Evolutionary conservation across 1,140 invertebrate genomes (phyloP).

Genomic region (Drosophila pectinifera): DNA sequence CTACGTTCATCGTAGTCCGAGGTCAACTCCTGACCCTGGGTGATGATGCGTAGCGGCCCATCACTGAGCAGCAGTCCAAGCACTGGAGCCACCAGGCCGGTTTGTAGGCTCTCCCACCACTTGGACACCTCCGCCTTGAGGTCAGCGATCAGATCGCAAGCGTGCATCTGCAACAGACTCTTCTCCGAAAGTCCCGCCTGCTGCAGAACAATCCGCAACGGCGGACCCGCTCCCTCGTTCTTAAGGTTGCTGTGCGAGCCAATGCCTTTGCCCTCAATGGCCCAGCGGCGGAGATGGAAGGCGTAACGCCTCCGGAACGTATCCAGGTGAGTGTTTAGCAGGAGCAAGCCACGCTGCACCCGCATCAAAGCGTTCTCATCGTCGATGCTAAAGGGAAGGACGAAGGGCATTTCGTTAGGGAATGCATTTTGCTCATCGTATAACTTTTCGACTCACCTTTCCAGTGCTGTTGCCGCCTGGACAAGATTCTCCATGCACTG

Average conservation of each 20-base stretch:
- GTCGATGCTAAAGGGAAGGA: conserved; percentile 57
- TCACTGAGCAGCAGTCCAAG: conserved; percentile 90
- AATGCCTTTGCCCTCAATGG: conserved; percentile 92
- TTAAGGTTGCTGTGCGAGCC: conserved; percentile 89
- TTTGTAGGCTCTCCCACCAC: conserved; percentile 87
- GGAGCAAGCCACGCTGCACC: conserved; percentile 94
- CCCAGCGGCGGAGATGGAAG: conserved; percentile 94
- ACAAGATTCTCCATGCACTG: conserved; percentile 96
- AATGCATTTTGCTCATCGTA: neutral
- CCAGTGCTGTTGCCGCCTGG: conserved; percentile 91
- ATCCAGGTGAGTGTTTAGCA: conserved; percentile 96
- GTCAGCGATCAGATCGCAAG: conserved; percentile 94
- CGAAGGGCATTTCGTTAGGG: no score
- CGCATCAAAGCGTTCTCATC: conserved; percentile 92
- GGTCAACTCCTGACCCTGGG: conserved; percentile 96
- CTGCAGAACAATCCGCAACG: conserved; percentile 92
- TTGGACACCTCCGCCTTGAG: conserved; percentile 96
- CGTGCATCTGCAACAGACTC: conserved; percentile 90
- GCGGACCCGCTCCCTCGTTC: conserved; percentile 85
- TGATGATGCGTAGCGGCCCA: conserved; percentile 95
- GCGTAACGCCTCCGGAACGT: conserved; percentile 95
- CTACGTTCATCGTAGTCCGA: conserved; percentile 97
- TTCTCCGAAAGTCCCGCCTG: conserved; percentile 93
- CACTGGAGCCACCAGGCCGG: conserved; percentile 73
- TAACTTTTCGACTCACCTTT: conserved; percentile 65